Evolutionary conservation across 2,797 vertebrate species (phyloP).

Genomic region (Esox lucius): DNA sequence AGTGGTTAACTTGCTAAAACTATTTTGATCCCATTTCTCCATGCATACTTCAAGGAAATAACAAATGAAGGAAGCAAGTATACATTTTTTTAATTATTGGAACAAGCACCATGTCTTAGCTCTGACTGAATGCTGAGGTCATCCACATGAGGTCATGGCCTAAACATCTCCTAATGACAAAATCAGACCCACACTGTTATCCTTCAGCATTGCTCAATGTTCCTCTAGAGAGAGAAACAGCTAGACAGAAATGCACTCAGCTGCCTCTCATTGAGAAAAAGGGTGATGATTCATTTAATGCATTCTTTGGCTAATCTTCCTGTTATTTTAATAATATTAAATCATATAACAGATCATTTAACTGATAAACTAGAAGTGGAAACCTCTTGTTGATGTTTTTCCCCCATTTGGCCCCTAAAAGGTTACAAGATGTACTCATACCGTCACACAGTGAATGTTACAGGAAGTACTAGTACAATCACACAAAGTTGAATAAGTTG

Average conservation of each 20-base stretch:
- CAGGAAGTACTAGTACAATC: conserved; percentile 43
- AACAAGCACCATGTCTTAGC: conserved; percentile 14
- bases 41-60: not conserved
- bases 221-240: conserved; percentile 53
- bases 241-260: conserved; percentile 44
- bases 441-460: conserved; percentile 28
- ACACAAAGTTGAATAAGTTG: conserved; percentile 35
- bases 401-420: conserved; percentile 28
- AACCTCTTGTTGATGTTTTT: conserved; percentile 30
- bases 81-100: not conserved
- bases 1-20: not conserved
- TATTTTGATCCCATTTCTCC: not conserved
- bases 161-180: conserved; percentile 75
- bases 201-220: conserved; percentile 53
- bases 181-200: conserved; percentile 55
- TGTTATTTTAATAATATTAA: conserved; percentile 42
- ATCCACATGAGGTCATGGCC: conserved; percentile 70
- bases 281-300: conserved; percentile 19
- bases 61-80: not conserved
- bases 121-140: conserved; percentile 63
- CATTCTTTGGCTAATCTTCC: conserved; percentile 30
- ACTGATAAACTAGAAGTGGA: conserved; percentile 29
- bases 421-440: conserved; percentile 36
- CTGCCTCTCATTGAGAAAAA: conserved; percentile 34
- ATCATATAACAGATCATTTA: conserved; percentile 46